These are phyloP conservation scores for Muntiacus reevesi DNA, from an alignment of 2,113 vertebrate species.

Conservation along the genomic window DNA sequence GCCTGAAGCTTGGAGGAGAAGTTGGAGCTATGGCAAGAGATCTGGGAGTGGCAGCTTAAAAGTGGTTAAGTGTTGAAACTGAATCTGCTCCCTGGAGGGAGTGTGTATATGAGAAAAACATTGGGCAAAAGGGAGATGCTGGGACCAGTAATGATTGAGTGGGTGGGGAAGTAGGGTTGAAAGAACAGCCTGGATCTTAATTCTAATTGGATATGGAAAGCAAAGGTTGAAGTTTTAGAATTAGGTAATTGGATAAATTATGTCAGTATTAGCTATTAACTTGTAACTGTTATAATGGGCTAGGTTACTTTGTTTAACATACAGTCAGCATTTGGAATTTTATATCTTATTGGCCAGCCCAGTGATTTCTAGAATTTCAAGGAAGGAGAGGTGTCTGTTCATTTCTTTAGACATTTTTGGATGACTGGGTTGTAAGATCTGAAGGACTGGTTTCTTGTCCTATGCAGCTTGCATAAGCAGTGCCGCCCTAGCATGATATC, in stretches of 20 bases:
- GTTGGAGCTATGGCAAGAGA: background rate
- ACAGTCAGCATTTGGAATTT: background rate
- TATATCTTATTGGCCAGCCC: background rate
- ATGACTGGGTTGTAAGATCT: background rate
- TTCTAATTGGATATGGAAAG: background rate
- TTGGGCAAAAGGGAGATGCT: background rate
- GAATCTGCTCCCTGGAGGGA: background rate
- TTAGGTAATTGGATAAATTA: background rate
- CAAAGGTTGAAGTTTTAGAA: background rate
- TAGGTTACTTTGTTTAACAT: background rate
- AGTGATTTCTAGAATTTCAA: background rate
- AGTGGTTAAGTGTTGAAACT: background rate
- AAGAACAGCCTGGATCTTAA: background rate
- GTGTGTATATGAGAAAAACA: background rate
- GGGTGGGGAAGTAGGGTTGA: background rate
- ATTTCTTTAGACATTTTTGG: background rate
- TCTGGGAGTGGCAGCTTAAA: background rate
- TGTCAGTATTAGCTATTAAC: background rate
- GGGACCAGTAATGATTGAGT: background rate
- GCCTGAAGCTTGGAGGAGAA: background rate
- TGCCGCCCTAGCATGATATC: background rate
- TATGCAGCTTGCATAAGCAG: background rate
- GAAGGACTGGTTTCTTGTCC: background rate
- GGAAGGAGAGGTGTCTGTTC: background rate
- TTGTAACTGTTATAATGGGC: background rate